Evolutionary conservation across 2,888 invertebrate genomes (phyloP), one percentile per base, ranked within the genome.

Genomic region (Spisula solida): DNA sequence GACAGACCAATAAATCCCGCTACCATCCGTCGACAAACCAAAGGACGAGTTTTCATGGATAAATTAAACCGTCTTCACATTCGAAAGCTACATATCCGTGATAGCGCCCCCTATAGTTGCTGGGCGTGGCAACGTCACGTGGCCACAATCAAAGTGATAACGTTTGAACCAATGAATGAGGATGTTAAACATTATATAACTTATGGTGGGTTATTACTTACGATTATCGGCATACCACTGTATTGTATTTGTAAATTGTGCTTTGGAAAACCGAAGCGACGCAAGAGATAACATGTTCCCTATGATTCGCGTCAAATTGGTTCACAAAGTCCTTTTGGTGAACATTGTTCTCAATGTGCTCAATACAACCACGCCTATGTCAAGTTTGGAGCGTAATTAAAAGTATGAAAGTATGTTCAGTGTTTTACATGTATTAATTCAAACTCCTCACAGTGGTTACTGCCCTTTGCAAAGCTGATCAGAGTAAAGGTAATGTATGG

Each of bases 51-150:
- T 88, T 97, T 96, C 86, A 96, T 98, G 70, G 97, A 97, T 94
- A 95, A 97, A 0, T 97, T 97, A 25, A 97, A 98, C 94, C 97
- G 97, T 81, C 96, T 98, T 66, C 97, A 97, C 31, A 97, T 98
- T 75, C 96, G 97, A 51, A 95, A 96, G 78, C 96, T 97, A 0
- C 96, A 97, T 93, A 96, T 97, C 41, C 94, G 96, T 0, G 98
- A 98, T 95, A 96, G 97, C 10, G 94, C 94, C 18, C 90, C 94
- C 14, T 95, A 95, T 90, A 94, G 93, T 95, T 98, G 98, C 95
- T 98, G 98, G 98, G 97, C 98, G 95, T 96, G 97, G 75, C 97
- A 97, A 55, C 97, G 97, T 87, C 96, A 98, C 48, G 97, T 97
- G 0, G 98, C 98, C 4, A 97, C 97, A 0, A 97, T 98, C n/a